Percentiles rank a stretch among this genome's conserved stretches.
Evolutionary conservation across 1,140 invertebrate genomes (phyloP).

Genomic region (Lepidurus packardi): DNA sequence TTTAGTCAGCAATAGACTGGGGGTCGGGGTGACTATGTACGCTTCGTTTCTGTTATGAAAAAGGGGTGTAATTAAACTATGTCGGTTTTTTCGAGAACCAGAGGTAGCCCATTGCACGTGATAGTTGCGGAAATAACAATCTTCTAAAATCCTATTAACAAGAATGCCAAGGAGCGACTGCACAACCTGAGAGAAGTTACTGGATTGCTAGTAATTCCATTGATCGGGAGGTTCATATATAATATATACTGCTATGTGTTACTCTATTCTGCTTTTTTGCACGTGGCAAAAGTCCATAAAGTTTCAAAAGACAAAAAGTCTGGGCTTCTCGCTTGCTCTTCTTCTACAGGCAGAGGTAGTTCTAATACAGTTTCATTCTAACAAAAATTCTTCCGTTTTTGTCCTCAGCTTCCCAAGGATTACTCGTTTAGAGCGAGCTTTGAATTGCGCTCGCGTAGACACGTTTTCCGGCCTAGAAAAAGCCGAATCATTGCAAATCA

Average conservation of each 20-base stretch:
- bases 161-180: constrained; percentile 13
- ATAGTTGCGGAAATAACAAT: background rate
- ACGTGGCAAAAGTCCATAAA: too few relatives aligned
- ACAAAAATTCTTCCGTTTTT: background rate
- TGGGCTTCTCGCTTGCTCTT: too few relatives aligned
- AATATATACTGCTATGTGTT: background rate
- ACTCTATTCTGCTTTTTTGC: background rate
- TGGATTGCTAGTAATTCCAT: constrained; percentile 19
- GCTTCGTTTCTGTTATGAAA: background rate
- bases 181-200: constrained; percentile 21
- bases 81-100: background rate
- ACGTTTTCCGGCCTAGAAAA: too few relatives aligned
- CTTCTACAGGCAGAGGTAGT: constrained; percentile 2
- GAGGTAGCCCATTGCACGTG: constrained; percentile 14
- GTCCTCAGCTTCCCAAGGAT: background rate
- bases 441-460: background rate
- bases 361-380: constrained; percentile 17
- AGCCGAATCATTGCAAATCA: too few relatives aligned
- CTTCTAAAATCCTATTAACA: background rate
- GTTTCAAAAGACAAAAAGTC: too few relatives aligned
- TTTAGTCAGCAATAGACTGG: background rate
- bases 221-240: background rate
- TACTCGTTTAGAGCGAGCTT: background rate
- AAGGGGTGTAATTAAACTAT: background rate
- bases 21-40: background rate